Evolutionary conservation across 2,797 vertebrate genomes (phyloP).

Genomic region (Cacajao melanocephalus): DNA sequence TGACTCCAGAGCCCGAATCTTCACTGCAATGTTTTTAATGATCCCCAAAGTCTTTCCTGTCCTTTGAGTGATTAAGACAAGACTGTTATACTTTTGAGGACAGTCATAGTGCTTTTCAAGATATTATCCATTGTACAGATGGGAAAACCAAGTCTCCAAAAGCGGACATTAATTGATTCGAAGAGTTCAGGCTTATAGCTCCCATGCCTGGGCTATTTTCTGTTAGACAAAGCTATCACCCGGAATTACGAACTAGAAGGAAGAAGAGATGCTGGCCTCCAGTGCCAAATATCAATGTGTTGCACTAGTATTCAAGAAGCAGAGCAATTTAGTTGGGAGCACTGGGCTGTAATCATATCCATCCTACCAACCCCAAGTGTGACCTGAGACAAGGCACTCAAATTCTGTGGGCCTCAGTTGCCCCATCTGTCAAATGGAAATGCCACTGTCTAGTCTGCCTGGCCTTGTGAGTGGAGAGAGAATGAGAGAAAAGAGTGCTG

Average conservation of each 20-base stretch:
- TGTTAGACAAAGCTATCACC: not conserved
- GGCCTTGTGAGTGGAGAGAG: not conserved
- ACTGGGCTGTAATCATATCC: not conserved
- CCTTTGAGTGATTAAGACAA: not conserved
- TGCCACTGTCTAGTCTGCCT: not conserved
- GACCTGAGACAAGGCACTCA: not conserved
- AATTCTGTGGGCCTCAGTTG: constrained; percentile 31
- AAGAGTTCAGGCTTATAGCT: not conserved
- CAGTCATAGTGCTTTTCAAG: not conserved
- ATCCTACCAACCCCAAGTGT: not conserved
- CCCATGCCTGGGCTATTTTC: not conserved
- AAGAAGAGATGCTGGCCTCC: not conserved
- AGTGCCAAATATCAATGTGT: not conserved
- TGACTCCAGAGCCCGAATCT: not conserved
- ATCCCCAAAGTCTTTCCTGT: constrained; percentile 2
- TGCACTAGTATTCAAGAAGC: not conserved
- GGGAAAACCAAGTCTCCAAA: constrained; percentile 16
- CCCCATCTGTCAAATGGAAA: not conserved
- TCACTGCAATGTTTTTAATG: not conserved
- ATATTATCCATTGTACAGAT: not conserved
- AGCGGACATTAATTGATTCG: not conserved
- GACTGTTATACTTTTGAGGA: not conserved
- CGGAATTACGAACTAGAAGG: not conserved
- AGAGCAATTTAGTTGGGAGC: not conserved
- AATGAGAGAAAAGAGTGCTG: not conserved